Base-by-base conservation (phyloP, 1,140 invertebrate species). In the Plodia interpunctella region DNA sequence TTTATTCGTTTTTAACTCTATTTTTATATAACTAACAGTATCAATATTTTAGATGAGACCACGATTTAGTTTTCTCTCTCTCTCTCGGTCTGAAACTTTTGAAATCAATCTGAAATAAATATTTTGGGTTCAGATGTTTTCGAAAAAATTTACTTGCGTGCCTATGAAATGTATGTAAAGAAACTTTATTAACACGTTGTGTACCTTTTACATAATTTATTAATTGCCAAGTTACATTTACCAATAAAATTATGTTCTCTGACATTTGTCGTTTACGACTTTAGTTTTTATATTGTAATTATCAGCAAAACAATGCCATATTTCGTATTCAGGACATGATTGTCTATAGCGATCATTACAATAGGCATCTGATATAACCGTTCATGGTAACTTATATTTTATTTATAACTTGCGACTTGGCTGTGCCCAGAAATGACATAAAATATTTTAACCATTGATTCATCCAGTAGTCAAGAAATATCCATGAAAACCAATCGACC, bases 241-340 rank as follows among this genome's bases (percentile, higher is more conserved):
- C 32, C 10, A 11, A 3, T 3, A 35, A 35, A 35, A 35, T 35
- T 9, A 35, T 35, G 10, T 35, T 35, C 32, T 35, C 8, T 35
- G 13, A 13, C 8, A 13, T 13, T 35, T 35, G 10, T 35, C 13
- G 32, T 35, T 35, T 25, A 5, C 13, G 38, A 15, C 13, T 44
- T 2, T 11, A n/a, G 8, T 44, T 13, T 44, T 44, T 44, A n/a
- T 17, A 17, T 44, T 44, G 5, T 44, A 44, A 44, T 15, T 44
- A 35, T 11, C 32, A 15, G 38, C 38, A 44, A 44, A 44, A 44
- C 38, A 44, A 44, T 44, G 38, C 5, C 5, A 44, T 4, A 44
- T 15, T 44, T 44, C n/a, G 38, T 44, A 44, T 44, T 44, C 38
- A n/a, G n/a, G 15, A 44, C 38, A 44, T 17, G 38, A 44, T 44